Conservation (phyloP, 1,140 invertebrate species). For the Penaeus chinensis region DNA sequence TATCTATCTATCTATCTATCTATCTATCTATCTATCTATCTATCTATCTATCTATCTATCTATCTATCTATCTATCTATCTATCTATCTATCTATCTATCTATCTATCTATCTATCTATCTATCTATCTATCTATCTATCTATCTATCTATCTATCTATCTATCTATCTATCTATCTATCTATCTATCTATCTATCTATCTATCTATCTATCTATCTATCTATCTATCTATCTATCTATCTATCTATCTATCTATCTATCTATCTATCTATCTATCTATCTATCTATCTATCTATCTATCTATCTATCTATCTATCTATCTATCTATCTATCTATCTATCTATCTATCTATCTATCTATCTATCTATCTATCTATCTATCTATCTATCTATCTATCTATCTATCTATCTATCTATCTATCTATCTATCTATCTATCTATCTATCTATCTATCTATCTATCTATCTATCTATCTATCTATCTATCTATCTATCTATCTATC, state of each 20-base stretch:
- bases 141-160: background rate
- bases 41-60: conserved; percentile 10
- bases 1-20: background rate
- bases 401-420: background rate
- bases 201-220: background rate
- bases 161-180: background rate
- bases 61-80: background rate
- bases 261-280: too few species aligned
- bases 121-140: background rate
- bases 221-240: too few species aligned
- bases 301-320: too few species aligned
- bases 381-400: too few species aligned
- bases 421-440: background rate
- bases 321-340: too few species aligned
- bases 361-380: background rate
- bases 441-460: conserved; percentile 4
- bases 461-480: background rate
- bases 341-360: background rate
- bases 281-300: too few species aligned
- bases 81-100: background rate
- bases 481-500: background rate
- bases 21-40: background rate
- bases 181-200: background rate
- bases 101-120: background rate
- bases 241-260: too few species aligned